Evolutionary conservation across 2,888 invertebrate species (phyloP), one percentile per base, ranked within the genome.

Genomic region (Pinctada fucata): DNA sequence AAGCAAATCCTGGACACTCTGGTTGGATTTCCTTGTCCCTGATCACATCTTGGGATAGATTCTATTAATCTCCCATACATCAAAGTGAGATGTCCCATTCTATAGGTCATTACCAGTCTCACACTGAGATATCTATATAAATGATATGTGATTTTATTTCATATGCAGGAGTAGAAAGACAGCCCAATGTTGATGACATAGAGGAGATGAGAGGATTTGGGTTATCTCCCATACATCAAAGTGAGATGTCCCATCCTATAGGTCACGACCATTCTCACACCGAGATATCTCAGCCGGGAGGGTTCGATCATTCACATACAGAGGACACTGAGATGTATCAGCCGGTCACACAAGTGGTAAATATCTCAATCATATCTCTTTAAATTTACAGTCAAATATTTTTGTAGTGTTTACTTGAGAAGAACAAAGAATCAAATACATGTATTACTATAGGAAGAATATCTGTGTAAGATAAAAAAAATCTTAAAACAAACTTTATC

Each of bases 241-340:
- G 31, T 31, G 75, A 80, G 6, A 65, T 52, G n/a, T 69, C 80
- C 3, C 49, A 69, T 76, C 75, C 73, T n/a, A 69, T 68, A 10
- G 82, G 80, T 10, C 75, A 67, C 4, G 72, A 72, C 10, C 31
- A 70, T 50, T 50, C 65, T 2, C 31, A 31, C 31, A 31, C 31
- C 31, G 31, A 31, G 31, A 13, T 58, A 58, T 58, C 72, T 49
- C 75, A 75, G 31, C 67, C 78, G 48, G 47, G 78, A 3, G 87
- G 88, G 2, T 88, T 89, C 83, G 89, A 88, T 76, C 79, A 87
- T 6, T 88, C 88, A 0, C 87, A 88, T 70, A 88, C 88, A n/a
- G 89, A 89, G 58, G 88, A 88, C 70, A 88, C 88, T 48, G 89
- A 88, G 67, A 82, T 87, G 79, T 88, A 86, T 71, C 83, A 86